A percentile compares a stretch with the other conserved stretches of the same genome.
Conservation (phyloP, 1,140 invertebrate genomes). For the Papilio polyxenes region DNA sequence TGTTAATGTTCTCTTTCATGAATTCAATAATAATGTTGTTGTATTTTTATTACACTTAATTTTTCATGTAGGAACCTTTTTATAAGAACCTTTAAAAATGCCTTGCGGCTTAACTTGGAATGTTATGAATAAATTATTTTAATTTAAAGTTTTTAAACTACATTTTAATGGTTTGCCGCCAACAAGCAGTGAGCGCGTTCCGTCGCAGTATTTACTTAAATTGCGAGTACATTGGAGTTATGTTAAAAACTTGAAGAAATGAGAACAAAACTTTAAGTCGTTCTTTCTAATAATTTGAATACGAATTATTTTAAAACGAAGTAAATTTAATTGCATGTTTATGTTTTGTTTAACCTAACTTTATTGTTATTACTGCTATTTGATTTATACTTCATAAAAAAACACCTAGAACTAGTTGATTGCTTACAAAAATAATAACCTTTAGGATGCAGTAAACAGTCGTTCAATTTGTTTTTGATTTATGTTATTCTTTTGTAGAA, state of each 20-base stretch:
- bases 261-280: conserved; percentile 1
- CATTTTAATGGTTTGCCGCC: conserved; percentile 19
- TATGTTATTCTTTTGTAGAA: too few species aligned
- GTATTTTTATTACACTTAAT: background rate
- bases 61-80: conserved; percentile 5
- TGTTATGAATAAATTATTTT: conserved; percentile 30
- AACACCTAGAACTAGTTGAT: too few species aligned
- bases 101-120: conserved; percentile 16
- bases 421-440: too few species aligned
- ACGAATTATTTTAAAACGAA: background rate
- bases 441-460: too few species aligned
- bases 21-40: background rate
- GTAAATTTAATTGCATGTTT: background rate
- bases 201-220: conserved; percentile 9
- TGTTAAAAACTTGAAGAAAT: conserved; percentile 13
- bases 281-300: background rate
- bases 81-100: conserved; percentile 15
- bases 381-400: too few species aligned
- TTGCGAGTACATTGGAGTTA: conserved; percentile 1
- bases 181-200: background rate
- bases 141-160: conserved; percentile 25
- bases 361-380: too few species aligned
- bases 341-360: too few species aligned
- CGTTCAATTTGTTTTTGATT: too few species aligned
- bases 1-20: too few species aligned